Conservation (phyloP, 2,888 invertebrate species). For the Nephrotoma appendiculata region DNA sequence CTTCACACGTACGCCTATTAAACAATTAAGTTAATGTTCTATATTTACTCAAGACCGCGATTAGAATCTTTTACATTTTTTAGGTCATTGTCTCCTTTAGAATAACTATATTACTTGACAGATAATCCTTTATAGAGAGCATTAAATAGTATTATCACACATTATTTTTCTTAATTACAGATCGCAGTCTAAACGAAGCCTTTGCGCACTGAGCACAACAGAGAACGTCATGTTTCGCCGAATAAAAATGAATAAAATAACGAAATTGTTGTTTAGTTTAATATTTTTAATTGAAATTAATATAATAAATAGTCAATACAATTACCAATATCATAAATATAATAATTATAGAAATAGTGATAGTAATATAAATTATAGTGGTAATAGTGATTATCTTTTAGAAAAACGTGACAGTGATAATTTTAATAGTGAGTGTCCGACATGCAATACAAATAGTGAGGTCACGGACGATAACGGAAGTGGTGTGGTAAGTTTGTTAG, state of each 20-base stretch:
- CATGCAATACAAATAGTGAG: not conserved
- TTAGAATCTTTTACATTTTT: not conserved
- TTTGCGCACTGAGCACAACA: not conserved
- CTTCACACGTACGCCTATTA: not conserved
- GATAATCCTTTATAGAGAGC: too few species aligned
- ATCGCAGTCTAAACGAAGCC: not conserved
- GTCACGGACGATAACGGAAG: not conserved
- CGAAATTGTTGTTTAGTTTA: not conserved
- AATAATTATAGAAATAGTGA: not conserved
- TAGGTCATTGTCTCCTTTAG: not conserved
- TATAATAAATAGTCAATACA: not conserved
- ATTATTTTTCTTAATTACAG: not conserved
- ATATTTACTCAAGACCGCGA: not conserved
- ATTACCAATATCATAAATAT: not conserved
- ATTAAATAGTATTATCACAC: too few species aligned
- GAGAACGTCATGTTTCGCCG: not conserved
- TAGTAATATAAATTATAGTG: not conserved
- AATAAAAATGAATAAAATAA: not conserved
- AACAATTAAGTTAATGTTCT: not conserved
- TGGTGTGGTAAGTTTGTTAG: not conserved
- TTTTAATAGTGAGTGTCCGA: not conserved
- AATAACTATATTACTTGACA: not conserved
- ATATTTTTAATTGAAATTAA: not conserved
- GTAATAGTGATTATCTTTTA: not conserved
- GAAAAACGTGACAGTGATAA: not conserved